These are phyloP conservation scores for Cephus rjabovi DNA, from an alignment of 2,888 invertebrate genomes.

Conservation along the genomic window DNA sequence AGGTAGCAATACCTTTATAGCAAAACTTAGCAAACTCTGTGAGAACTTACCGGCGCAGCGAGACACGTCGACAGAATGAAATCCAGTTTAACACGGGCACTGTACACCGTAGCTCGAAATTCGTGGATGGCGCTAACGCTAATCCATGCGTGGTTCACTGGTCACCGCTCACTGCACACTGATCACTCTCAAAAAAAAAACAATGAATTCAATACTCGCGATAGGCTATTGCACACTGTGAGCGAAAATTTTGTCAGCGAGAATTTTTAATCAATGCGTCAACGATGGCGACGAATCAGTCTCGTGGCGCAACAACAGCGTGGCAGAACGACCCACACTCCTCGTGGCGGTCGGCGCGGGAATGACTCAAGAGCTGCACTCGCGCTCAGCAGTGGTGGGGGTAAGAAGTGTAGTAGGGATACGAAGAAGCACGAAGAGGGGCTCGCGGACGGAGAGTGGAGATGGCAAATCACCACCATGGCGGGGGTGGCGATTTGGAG, in stretches of 20 bases:
- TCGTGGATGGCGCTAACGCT: conserved; percentile 22
- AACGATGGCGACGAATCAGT: conserved; percentile 18
- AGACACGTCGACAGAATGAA: conserved; percentile 52
- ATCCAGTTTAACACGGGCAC: conserved; percentile 57
- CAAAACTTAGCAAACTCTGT: neutral
- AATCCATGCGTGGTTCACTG: conserved; percentile 34
- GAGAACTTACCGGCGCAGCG: conserved; percentile 58
- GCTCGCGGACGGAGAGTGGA: conserved; percentile 12
- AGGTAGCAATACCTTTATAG: neutral
- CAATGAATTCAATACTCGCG: neutral
- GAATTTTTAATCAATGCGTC: conserved; percentile 12
- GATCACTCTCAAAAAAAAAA: neutral
- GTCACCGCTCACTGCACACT: conserved; percentile 19
- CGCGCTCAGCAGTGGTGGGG: conserved; percentile 32
- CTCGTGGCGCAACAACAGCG: conserved; percentile 46
- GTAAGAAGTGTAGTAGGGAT: conserved; percentile 12
- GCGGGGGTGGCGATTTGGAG: conserved; percentile 13
- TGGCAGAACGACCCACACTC: conserved; percentile 47
- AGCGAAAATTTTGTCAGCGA: neutral
- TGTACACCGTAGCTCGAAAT: conserved; percentile 1
- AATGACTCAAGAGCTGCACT: conserved; percentile 53
- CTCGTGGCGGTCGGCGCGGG: conserved; percentile 59
- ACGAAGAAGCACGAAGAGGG: conserved; percentile 11
- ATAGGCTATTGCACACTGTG: neutral
- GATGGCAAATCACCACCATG: neutral